Conservation (phyloP, 64 coral and sea anemone species). For the Astreopora myriophthalma region DNA sequence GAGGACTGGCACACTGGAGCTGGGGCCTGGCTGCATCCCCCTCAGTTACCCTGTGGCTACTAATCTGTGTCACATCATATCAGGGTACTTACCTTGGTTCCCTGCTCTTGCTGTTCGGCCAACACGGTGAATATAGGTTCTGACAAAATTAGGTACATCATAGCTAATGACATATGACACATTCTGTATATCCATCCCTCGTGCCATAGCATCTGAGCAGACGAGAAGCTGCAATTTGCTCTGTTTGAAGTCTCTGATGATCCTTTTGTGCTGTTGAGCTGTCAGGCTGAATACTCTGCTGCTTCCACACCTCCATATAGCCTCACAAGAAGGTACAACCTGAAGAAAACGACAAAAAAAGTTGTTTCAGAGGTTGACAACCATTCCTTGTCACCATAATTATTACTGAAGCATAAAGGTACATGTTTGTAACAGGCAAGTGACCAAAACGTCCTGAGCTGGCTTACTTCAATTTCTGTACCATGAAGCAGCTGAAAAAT, state of each 20-base stretch:
- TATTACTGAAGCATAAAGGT: no score
- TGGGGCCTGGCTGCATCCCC: no score
- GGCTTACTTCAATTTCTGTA: no score
- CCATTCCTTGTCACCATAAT: no score
- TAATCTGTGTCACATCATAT: no score
- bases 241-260: constrained; percentile 80
- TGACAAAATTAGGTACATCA: constrained; percentile 85
- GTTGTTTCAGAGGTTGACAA: no score
- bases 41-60: no score
- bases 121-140: constrained; percentile 87
- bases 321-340: constrained; percentile 83
- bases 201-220: constrained; percentile 93
- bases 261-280: constrained; percentile 64
- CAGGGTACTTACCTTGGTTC: constrained; percentile 67
- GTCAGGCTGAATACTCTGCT: constrained; percentile 86
- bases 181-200: constrained; percentile 93
- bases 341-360: no score
- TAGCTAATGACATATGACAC: constrained; percentile 92
- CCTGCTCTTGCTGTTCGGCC: constrained; percentile 89
- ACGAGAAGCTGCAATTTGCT: constrained; percentile 80
- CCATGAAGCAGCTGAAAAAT: no score
- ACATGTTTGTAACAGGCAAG: no score
- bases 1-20: no score
- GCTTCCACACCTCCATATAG: constrained; percentile 75
- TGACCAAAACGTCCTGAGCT: no score